phyloP scores from a whole-genome alignment of 2,888 invertebrate species.

The Aporophyla nigra region DNA sequence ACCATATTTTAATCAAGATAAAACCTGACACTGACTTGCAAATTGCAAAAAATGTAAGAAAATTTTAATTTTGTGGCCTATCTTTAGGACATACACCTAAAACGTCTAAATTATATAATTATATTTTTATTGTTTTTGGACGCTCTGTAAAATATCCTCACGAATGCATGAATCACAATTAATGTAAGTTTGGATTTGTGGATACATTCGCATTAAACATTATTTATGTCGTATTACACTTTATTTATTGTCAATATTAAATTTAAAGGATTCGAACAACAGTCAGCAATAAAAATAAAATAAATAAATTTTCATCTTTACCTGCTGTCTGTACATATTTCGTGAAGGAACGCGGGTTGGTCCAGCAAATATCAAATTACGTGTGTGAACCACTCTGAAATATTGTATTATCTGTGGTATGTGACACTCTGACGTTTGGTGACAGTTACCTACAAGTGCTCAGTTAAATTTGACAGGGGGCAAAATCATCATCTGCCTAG shows the following conservation, averaged over 20 bases:
- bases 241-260: slow-evolving; percentile 25
- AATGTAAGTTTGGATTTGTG: too few species aligned
- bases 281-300: slow-evolving; percentile 40
- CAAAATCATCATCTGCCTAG: too few species aligned
- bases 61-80: too few species aligned
- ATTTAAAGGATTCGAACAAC: slow-evolving; percentile 14
- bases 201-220: background rate
- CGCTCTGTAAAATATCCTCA: background rate
- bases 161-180: background rate
- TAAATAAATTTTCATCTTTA: slow-evolving; percentile 40
- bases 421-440: slow-evolving; percentile 51
- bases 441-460: slow-evolving; percentile 34
- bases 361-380: slow-evolving; percentile 63
- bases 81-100: too few species aligned
- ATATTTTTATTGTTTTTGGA: background rate
- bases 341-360: slow-evolving; percentile 77
- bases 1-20: too few species aligned
- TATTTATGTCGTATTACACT: slow-evolving; percentile 12
- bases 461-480: slow-evolving; percentile 3
- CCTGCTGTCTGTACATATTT: slow-evolving; percentile 69
- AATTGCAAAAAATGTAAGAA: too few species aligned
- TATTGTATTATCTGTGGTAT: slow-evolving; percentile 55
- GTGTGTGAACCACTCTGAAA: slow-evolving; percentile 45
- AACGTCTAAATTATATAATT: background rate
- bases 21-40: too few species aligned